Evolutionary conservation across 2,888 invertebrate genomes (phyloP).

Genomic region (Salpingus planirostris): DNA sequence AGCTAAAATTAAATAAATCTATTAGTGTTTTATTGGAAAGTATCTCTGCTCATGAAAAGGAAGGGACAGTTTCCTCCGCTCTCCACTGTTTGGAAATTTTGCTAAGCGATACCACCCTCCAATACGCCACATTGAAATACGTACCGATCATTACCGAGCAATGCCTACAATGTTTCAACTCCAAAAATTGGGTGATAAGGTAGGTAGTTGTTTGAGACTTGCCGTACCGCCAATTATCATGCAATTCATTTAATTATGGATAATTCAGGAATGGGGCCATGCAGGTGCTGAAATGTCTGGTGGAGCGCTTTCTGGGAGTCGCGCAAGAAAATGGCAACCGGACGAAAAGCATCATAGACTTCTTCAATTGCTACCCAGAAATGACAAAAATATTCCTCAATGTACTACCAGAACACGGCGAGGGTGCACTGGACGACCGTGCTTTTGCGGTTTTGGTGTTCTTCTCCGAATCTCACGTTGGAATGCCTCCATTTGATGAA

Average conservation of each 20-base stretch:
- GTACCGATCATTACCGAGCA: constrained; percentile 18
- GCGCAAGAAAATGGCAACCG: constrained; percentile 17
- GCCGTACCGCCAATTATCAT: background rate
- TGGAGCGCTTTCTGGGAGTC: constrained; percentile 26
- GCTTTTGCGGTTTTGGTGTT: too few species aligned
- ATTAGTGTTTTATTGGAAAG: too few species aligned
- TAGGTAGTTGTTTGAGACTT: too few species aligned
- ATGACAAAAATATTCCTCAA: too few species aligned
- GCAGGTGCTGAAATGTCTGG: constrained; percentile 23
- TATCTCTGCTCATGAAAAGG: constrained; percentile 9
- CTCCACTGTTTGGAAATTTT: constrained; percentile 25
- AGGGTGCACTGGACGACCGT: too few species aligned
- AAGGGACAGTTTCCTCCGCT: constrained; percentile 19
- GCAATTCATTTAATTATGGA: background rate
- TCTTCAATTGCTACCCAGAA: too few species aligned
- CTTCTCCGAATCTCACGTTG: too few species aligned
- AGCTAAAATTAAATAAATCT: too few species aligned
- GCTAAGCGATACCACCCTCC: constrained; percentile 23
- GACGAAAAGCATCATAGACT: too few species aligned
- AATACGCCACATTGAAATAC: constrained; percentile 19
- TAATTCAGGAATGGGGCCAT: constrained; percentile 25
- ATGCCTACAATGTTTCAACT: constrained; percentile 20
- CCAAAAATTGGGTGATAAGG: constrained; percentile 23
- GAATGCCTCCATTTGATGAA: too few species aligned
- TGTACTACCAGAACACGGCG: too few species aligned